Evolutionary conservation across 1,140 invertebrate species (phyloP).

Genomic region (Brachionus asplanchnoidis): DNA sequence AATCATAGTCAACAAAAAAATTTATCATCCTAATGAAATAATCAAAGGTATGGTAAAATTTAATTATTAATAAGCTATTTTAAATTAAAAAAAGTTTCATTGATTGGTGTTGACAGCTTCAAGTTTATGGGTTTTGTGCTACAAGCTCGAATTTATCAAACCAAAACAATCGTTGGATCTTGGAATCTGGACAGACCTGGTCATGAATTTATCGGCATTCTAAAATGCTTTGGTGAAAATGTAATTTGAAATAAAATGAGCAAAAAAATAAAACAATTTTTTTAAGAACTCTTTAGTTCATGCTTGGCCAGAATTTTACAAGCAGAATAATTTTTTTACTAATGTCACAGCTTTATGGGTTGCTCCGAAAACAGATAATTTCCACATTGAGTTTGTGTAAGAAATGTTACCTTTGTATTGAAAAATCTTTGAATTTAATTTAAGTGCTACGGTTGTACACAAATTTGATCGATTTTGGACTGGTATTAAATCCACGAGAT

Average conservation of each 20-base stretch:
- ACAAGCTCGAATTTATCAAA: conserved; percentile 18
- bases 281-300: conserved; percentile 30
- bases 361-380: neutral
- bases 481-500: neutral
- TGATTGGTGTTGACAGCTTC: neutral
- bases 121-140: conserved; percentile 24
- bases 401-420: neutral
- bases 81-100: neutral
- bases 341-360: conserved; percentile 14
- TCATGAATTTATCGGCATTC: conserved; percentile 19
- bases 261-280: neutral
- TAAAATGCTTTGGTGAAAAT: conserved; percentile 5
- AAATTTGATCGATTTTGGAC: conserved; percentile 32
- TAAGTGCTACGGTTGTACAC: conserved; percentile 22
- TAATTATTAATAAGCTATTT: neutral
- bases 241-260: neutral
- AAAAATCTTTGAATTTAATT: neutral
- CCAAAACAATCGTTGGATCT: neutral
- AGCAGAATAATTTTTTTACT: neutral
- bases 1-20: neutral
- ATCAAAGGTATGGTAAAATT: neutral
- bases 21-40: neutral
- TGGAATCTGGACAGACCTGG: neutral
- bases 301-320: conserved; percentile 33
- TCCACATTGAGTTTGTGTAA: conserved; percentile 36